Evolutionary conservation across 2,113 vertebrate species (phyloP), one percentile per base, ranked within the genome.

Genomic region (Sphaerodactylus townsendi): DNA sequence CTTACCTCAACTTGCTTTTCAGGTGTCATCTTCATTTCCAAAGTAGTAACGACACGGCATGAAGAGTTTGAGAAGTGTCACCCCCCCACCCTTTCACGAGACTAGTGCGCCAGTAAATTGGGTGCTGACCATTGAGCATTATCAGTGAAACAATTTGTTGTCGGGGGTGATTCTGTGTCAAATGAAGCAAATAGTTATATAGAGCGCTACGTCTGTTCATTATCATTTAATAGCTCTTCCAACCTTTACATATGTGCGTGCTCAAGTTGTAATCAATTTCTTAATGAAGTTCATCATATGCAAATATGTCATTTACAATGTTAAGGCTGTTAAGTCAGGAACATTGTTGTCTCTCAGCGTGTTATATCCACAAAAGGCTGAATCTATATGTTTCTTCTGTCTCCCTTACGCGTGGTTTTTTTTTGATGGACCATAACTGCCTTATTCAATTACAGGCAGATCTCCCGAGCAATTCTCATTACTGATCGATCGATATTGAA

Each of bases 401-500:
- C 53, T 46, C 14, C 41, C 71, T 28, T 62, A 13, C 11, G 93
- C 86, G 86, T 46, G n/a, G n/a, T n/a, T n/a, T n/a, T n/a, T n/a
- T n/a, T n/a, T n/a, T 93, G 64, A 85, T 83, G 77, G 77, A 15
- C 14, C 9, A 2, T 88, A 23, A 33, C 59, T 91, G 13, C 74
- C 85, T 68, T 82, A 0, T 93, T 86, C 74, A 21, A 86, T 94
- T 94, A 46, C 89, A 98, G 98, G 93, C 96, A 94, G 74, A 95
- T 98, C 78, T 99, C 98, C 92, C 96, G 98, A 92, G 98, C 97
- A 1, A 91, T 99, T 11, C 95, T 99, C 53, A 97, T 99, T 87
- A 99, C 98, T 8, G 96, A 99, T 89, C 82, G 90, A 44, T 98
- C 98, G 1, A 25, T 99, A 21, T 88, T 98, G 84, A 96, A 93